Conservation (phyloP, 2,797 vertebrate species). For the Acipenser oxyrinchus region DNA sequence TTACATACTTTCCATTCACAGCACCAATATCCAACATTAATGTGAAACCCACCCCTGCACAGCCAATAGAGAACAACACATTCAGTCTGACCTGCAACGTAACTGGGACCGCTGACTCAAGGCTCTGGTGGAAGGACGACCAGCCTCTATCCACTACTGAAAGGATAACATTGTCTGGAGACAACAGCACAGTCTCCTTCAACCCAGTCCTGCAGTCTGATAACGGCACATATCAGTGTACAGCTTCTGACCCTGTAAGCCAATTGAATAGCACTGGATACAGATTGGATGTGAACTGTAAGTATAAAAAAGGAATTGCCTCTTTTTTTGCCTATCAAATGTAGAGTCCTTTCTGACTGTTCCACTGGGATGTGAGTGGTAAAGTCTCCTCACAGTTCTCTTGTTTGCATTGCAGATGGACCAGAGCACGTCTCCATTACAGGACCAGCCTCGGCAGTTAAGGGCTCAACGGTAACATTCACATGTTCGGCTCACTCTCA, state of each 20-base stretch:
- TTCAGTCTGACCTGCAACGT: slow-evolving; percentile 49
- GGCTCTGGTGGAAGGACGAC: slow-evolving; percentile 45
- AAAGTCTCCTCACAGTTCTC: background rate
- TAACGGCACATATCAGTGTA: no score
- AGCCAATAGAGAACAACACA: slow-evolving; percentile 33
- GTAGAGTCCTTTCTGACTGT: no score
- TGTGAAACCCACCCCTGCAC: slow-evolving; percentile 21
- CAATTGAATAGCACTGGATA: no score
- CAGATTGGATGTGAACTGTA: no score
- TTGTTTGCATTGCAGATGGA: slow-evolving; percentile 45
- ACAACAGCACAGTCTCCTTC: slow-evolving; percentile 31
- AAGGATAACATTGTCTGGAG: background rate
- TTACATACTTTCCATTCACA: slow-evolving; percentile 29
- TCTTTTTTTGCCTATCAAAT: no score
- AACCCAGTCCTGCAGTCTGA: background rate
- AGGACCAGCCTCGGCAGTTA: background rate
- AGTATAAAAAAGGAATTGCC: no score
- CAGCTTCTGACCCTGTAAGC: no score
- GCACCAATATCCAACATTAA: slow-evolving; percentile 35
- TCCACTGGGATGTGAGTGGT: no score
- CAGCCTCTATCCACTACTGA: background rate
- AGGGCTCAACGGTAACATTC: slow-evolving; percentile 3
- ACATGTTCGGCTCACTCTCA: slow-evolving; percentile 40
- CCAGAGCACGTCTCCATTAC: slow-evolving; percentile 40
- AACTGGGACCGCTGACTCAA: slow-evolving; percentile 29